A percentile compares a stretch with the other conserved stretches of the same genome.
Evolutionary conservation across 2,113 vertebrate species (phyloP).

Genomic region (Neodontobutis hainanensis): DNA sequence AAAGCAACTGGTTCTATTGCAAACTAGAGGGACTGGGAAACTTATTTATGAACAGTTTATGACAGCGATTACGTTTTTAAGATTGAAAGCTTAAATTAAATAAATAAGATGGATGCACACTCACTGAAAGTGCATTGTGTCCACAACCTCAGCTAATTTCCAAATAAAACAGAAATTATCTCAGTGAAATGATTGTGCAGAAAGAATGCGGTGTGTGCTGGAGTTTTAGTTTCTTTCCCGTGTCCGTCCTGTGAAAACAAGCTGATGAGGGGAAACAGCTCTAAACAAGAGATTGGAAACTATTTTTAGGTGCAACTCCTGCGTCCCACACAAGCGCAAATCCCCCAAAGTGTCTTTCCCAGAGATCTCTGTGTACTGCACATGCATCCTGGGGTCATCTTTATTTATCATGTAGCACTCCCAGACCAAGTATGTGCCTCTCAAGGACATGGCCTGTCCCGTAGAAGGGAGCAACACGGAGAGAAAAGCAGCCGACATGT

Average conservation of each 20-base stretch:
- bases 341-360: constrained; percentile 75
- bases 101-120: too few species aligned
- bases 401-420: constrained; percentile 50
- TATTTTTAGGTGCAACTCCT: constrained; percentile 69
- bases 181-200: constrained; percentile 8
- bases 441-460: constrained; percentile 39
- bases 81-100: too few species aligned
- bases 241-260: constrained; percentile 55
- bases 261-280: constrained; percentile 24
- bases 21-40: too few species aligned
- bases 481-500: constrained; percentile 21
- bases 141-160: constrained; percentile 5
- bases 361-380: constrained; percentile 59
- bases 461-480: constrained; percentile 9
- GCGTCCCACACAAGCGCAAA: constrained; percentile 63
- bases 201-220: constrained; percentile 9
- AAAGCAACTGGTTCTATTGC: too few species aligned
- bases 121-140: not conserved
- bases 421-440: constrained; percentile 39
- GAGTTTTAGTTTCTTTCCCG: constrained; percentile 45
- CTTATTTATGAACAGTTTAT: too few species aligned
- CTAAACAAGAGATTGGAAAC: constrained; percentile 52
- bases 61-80: too few species aligned
- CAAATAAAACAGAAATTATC: not conserved
- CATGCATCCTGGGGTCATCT: constrained; percentile 51